Percentiles rank a stretch among this genome's conserved stretches.
Conservation (phyloP, 2,888 invertebrate genomes). For the Zaprionus bogoriensis region DNA sequence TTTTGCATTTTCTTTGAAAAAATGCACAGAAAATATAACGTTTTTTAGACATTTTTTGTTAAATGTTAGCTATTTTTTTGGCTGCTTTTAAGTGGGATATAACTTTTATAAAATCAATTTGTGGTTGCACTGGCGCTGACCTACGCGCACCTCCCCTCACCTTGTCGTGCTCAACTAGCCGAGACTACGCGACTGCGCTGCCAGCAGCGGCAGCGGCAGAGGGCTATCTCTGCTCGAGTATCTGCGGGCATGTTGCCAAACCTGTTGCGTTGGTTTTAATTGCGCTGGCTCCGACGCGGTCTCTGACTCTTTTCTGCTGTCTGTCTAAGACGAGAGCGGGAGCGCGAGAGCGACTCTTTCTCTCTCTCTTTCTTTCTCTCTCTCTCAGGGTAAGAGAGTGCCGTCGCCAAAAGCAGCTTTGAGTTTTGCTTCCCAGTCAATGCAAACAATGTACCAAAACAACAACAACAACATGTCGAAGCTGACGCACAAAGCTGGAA, state of each 20-base stretch:
- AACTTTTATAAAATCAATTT: background rate
- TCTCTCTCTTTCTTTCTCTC: too few species aligned
- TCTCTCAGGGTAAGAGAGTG: background rate
- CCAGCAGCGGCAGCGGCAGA: background rate
- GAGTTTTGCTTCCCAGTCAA: constrained; percentile 1
- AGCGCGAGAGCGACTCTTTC: background rate
- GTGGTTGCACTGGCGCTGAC: background rate
- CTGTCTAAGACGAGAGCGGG: background rate
- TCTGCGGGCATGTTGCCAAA: constrained; percentile 52
- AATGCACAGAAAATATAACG: too few species aligned
- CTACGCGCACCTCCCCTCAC: background rate
- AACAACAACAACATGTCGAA: background rate
- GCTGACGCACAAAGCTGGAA: constrained; percentile 6
- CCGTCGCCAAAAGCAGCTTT: background rate
- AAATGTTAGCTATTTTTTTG: too few species aligned
- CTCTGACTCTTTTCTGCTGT: background rate
- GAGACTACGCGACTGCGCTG: constrained; percentile 11
- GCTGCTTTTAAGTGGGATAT: too few species aligned
- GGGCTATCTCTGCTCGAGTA: constrained; percentile 16
- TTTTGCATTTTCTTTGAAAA: too few species aligned
- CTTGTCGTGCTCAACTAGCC: constrained; percentile 23
- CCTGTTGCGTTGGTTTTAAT: constrained; percentile 53
- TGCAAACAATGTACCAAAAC: background rate
- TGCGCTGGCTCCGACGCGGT: constrained; percentile 18
- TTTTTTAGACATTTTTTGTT: too few species aligned